phyloP scores from a whole-genome alignment of 2,888 invertebrate species.

The Melinaea marsaeus region DNA sequence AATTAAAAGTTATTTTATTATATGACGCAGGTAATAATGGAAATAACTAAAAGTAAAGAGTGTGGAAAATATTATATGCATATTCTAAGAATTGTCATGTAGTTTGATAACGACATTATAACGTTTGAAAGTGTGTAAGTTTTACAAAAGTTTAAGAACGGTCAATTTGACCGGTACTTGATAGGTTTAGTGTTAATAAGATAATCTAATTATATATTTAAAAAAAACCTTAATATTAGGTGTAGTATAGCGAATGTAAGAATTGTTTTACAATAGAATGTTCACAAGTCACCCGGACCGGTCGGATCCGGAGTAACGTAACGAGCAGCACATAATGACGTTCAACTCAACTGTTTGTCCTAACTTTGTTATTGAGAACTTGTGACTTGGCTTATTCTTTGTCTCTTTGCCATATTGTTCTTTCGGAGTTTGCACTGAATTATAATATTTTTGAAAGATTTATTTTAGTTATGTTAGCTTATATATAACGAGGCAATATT shows the following conservation, averaged over 20 bases:
- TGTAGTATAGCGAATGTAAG: not conserved
- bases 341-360: conserved; percentile 48
- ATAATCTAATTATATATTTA: too few species aligned
- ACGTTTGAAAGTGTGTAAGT: too few species aligned
- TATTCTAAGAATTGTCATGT: too few species aligned
- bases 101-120: too few species aligned
- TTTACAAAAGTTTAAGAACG: too few species aligned
- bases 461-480: not conserved
- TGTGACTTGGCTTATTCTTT: conserved; percentile 25
- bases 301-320: conserved; percentile 30
- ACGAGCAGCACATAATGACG: conserved; percentile 40
- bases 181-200: too few species aligned
- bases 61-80: too few species aligned
- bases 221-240: not conserved
- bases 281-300: conserved; percentile 32
- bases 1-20: too few species aligned
- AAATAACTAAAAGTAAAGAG: too few species aligned
- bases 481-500: not conserved
- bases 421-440: not conserved
- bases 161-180: too few species aligned
- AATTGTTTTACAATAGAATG: conserved; percentile 25
- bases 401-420: conserved; percentile 9
- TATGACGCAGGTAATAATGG: too few species aligned
- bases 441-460: not conserved
- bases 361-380: conserved; percentile 55